Percentiles rank a stretch among this genome's conserved stretches.
phyloP scores from a whole-genome alignment of 2,888 invertebrate species.

The Bombyx huttoni region DNA sequence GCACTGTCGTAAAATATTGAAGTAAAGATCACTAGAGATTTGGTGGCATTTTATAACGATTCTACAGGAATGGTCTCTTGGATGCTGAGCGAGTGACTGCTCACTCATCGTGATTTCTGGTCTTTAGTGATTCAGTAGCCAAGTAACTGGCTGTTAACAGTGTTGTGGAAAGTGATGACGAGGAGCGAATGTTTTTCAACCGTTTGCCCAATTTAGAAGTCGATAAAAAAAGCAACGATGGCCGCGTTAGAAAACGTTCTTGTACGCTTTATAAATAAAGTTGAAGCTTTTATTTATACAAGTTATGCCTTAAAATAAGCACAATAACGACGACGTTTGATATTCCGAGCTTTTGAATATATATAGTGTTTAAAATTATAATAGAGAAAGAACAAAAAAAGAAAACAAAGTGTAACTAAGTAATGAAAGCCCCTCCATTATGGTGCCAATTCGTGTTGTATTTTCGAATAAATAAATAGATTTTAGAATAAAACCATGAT shows the following conservation, averaged over 20 bases:
- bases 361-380: neutral
- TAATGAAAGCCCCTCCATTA: slow-evolving; percentile 52
- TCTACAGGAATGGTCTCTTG: no score
- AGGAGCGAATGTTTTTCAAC: no score
- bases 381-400: neutral
- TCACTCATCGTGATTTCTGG: no score
- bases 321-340: neutral
- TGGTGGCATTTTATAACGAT: no score
- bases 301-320: neutral
- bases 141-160: no score
- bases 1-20: no score
- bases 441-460: slow-evolving; percentile 56
- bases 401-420: neutral
- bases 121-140: no score
- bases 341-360: slow-evolving; percentile 1
- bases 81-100: no score
- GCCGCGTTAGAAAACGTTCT: neutral
- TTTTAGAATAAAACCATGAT: no score
- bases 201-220: neutral
- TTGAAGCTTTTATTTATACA: neutral
- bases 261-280: neutral
- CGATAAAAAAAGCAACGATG: neutral
- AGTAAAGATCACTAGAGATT: no score
- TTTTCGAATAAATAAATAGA: slow-evolving; percentile 17
- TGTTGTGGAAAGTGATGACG: no score